Evolutionary conservation across 2,888 invertebrate genomes (phyloP).

Genomic region (Formica aserva): DNA sequence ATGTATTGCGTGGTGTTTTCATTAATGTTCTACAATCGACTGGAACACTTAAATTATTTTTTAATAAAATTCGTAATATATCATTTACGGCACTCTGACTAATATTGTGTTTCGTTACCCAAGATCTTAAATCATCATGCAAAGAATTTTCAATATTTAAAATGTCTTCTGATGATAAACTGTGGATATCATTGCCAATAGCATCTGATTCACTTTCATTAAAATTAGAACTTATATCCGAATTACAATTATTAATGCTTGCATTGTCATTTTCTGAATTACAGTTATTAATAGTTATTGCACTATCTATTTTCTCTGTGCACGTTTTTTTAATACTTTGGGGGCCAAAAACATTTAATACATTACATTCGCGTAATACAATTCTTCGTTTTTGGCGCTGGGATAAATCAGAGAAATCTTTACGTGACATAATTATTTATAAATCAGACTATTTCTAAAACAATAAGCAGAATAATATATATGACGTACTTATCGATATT

Average conservation of each 20-base stretch:
- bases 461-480: background rate
- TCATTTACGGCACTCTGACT: background rate
- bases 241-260: background rate
- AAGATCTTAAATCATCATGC: background rate
- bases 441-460: background rate
- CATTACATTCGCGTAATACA: background rate
- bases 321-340: background rate
- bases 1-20: background rate
- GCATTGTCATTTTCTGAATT: background rate
- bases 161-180: background rate
- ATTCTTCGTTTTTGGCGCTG: background rate
- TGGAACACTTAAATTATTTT: background rate
- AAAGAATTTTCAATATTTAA: conserved; percentile 1
- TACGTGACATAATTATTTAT: background rate
- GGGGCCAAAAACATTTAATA: background rate
- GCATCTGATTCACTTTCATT: background rate
- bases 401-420: background rate
- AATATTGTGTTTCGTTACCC: background rate
- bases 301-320: background rate
- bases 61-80: background rate
- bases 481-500: background rate
- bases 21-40: background rate
- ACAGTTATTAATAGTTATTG: background rate
- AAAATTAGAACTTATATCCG: background rate
- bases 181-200: background rate